Percentiles rank a stretch among this genome's conserved stretches.
Evolutionary conservation across 2,888 invertebrate species (phyloP).

Genomic region (Lasioglossum villosulum): DNA sequence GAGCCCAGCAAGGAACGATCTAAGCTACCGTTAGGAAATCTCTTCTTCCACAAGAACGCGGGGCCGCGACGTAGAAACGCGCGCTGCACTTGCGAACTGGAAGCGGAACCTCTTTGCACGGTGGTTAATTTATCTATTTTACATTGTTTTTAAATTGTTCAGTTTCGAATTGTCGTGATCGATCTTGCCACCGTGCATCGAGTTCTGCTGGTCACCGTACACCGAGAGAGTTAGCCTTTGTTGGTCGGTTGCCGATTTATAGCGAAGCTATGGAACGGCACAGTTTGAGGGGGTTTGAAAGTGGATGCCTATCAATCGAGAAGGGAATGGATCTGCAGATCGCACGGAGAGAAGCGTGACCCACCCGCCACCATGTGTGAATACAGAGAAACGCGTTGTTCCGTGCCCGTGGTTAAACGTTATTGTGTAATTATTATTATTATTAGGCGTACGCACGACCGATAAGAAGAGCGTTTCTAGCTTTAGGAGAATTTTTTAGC

Average conservation of each 20-base stretch:
- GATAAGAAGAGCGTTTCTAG: conserved; percentile 56
- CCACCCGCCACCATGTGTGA: conserved; percentile 81
- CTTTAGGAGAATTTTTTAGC: conserved; percentile 38
- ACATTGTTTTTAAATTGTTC: background rate
- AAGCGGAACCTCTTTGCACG: conserved; percentile 39
- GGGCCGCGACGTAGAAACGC: conserved; percentile 7
- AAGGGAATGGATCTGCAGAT: conserved; percentile 44
- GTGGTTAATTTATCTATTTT: background rate
- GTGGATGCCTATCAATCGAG: conserved; percentile 14
- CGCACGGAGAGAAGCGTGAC: conserved; percentile 78
- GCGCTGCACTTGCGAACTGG: conserved; percentile 30
- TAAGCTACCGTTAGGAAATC: conserved; percentile 50
- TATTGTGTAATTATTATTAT: conserved; percentile 21
- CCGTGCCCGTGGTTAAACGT: conserved; percentile 46
- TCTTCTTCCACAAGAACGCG: conserved; percentile 15
- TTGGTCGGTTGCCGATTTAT: background rate
- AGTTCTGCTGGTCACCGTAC: conserved; percentile 15
- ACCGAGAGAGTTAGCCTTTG: conserved; percentile 29
- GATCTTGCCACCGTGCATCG: conserved; percentile 27
- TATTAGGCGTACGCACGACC: conserved; percentile 33
- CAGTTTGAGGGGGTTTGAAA: background rate
- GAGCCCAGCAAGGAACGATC: conserved; percentile 53
- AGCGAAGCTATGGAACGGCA: conserved; percentile 16
- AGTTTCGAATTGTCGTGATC: background rate
- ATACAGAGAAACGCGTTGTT: conserved; percentile 63